These are phyloP conservation scores for Botrylloides violaceus DNA, from an alignment of 23 tunicate genomes.

Conservation along the genomic window DNA sequence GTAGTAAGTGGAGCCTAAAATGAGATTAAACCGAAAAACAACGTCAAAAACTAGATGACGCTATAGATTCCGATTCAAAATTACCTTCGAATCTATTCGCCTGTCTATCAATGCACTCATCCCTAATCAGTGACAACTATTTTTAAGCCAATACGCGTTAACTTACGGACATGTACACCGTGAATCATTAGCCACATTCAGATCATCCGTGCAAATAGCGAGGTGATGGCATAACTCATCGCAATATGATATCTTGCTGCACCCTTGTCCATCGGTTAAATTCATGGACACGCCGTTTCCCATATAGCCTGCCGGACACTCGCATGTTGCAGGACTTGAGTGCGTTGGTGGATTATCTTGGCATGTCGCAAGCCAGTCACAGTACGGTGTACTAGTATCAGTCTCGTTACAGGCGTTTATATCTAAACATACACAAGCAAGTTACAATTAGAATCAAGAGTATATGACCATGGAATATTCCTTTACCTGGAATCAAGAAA, in stretches of 20 bases:
- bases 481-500: no score
- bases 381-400: neutral
- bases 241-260: conserved; percentile 44
- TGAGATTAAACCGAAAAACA: no score
- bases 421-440: no score
- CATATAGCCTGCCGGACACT: conserved; percentile 42
- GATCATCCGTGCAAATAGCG: neutral
- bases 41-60: no score
- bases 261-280: conserved; percentile 41
- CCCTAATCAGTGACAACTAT: no score
- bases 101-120: no score
- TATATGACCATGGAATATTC: no score
- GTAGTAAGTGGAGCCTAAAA: no score
- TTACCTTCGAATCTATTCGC: no score
- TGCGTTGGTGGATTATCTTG: conserved; percentile 18
- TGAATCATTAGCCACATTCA: neutral
- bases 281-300: conserved; percentile 49
- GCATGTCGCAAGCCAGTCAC: conserved; percentile 37
- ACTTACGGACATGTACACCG: conserved; percentile 12
- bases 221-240: neutral
- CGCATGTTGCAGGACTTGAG: conserved; percentile 40
- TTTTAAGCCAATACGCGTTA: no score
- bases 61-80: no score
- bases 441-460: no score
- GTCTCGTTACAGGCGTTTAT: conserved; percentile 27